A percentile compares a stretch with the other conserved stretches of the same genome.
These are phyloP conservation scores for Pangasius djambal DNA, from an alignment of 2,797 vertebrate species.

Conservation along the genomic window DNA sequence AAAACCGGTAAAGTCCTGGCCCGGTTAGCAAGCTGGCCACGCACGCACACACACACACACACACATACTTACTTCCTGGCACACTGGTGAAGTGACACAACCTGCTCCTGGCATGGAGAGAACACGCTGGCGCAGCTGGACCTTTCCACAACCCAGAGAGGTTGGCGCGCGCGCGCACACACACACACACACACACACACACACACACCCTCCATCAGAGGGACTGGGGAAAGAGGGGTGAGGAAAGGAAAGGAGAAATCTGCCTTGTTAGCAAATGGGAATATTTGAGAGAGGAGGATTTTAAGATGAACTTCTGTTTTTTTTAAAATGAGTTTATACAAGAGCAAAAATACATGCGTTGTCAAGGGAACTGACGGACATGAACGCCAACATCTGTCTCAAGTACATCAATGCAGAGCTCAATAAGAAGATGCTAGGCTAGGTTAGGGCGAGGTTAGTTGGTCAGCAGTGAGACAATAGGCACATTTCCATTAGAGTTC, in stretches of 20 bases:
- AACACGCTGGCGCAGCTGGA: conserved; percentile 55
- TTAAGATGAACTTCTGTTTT: neutral
- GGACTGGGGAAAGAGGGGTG: neutral
- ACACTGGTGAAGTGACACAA: conserved; percentile 53
- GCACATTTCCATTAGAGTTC: neutral
- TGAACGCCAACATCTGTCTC: neutral
- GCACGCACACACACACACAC: conserved; percentile 30
- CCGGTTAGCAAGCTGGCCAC: conserved; percentile 52
- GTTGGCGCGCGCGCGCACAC: conserved; percentile 19
- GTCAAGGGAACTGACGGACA: neutral
- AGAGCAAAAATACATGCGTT: neutral
- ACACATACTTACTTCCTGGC: conserved; percentile 41
- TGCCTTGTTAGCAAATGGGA: conserved; percentile 43
- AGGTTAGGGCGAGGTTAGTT: neutral
- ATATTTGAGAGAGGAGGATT: conserved; percentile 2
- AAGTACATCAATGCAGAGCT: neutral
- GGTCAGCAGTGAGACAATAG: conserved; percentile 27
- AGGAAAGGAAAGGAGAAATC: conserved; percentile 24
- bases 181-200: conserved; percentile 7
- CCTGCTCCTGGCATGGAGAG: conserved; percentile 53
- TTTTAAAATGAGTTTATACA: neutral
- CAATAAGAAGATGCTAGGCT: conserved; percentile 13
- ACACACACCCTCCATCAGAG: neutral
- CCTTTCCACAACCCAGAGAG: conserved; percentile 52
- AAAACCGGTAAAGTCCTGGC: conserved; percentile 47